A percentile compares a stretch with the other conserved stretches of the same genome.
Conservation (phyloP, 1,140 invertebrate genomes). For the Oscheius sp. region DNA sequence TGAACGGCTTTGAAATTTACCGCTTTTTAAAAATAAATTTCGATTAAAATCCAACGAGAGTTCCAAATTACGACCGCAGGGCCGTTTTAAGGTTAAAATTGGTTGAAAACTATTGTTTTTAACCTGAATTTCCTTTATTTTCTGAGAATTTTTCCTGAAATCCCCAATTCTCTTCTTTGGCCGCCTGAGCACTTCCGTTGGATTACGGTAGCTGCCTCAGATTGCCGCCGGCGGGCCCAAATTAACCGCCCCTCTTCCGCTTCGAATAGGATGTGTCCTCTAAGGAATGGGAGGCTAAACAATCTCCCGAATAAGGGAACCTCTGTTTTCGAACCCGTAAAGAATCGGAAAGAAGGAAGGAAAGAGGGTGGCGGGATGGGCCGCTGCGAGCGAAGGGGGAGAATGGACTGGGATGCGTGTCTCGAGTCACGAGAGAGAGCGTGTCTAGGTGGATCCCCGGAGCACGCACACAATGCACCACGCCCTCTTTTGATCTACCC, state of each 20-base stretch:
- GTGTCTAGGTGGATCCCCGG: constrained; percentile 10
- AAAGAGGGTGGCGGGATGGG: background rate
- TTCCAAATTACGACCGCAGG: background rate
- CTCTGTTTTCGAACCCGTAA: background rate
- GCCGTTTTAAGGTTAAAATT: background rate
- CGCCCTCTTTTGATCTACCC: background rate
- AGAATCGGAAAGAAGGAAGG: background rate
- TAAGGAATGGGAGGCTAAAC: background rate
- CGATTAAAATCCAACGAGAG: background rate
- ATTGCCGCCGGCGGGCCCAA: background rate
- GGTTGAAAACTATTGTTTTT: background rate
- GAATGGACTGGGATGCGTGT: constrained; percentile 6
- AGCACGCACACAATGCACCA: background rate
- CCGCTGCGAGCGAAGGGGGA: background rate
- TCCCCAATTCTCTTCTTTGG: background rate
- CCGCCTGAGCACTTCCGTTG: too few species aligned
- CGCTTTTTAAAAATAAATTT: background rate
- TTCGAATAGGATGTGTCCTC: background rate
- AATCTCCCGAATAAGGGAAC: background rate
- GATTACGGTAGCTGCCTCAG: too few species aligned
- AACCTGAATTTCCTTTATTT: background rate
- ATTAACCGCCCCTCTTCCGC: background rate
- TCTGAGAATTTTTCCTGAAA: background rate
- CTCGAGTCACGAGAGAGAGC: constrained; percentile 10
- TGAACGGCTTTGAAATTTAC: too few species aligned